Evolutionary conservation across 2,797 vertebrate genomes (phyloP).

Genomic region (Mormyrops boulengeri): DNA sequence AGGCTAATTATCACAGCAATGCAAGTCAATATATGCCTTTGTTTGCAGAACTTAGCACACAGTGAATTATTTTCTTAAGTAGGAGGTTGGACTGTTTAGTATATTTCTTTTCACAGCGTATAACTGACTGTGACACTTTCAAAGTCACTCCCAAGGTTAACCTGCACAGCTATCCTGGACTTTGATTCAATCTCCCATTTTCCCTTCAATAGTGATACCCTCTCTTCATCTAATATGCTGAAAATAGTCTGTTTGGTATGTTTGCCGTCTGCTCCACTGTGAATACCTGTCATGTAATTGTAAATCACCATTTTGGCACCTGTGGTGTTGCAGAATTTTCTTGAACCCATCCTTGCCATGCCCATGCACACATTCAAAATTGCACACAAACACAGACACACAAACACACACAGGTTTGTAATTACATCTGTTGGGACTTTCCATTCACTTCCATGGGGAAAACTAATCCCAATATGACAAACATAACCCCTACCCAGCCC

Average conservation of each 20-base stretch:
- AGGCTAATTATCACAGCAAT: not conserved
- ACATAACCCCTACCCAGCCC: not conserved
- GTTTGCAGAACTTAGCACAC: not conserved
- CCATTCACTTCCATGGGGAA: not conserved
- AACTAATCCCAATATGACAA: not conserved
- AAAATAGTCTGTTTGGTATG: slow-evolving; percentile 12
- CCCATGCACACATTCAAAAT: not conserved
- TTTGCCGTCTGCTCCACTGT: not conserved
- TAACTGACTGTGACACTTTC: not conserved
- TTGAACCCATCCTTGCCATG: not conserved
- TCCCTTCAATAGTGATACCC: not conserved
- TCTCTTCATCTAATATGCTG: not conserved
- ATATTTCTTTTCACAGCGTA: not conserved
- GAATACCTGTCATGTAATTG: not conserved
- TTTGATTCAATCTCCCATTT: not conserved
- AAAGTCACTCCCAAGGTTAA: not conserved
- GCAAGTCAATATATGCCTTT: not conserved
- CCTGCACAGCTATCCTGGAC: not conserved
- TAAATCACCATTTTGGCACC: not conserved
- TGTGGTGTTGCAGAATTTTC: not conserved
- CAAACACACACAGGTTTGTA: not conserved
- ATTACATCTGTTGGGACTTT: not conserved
- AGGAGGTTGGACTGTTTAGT: not conserved
- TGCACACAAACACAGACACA: not conserved
- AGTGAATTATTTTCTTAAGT: slow-evolving; percentile 3